These are phyloP conservation scores for Carcina quercana DNA, from an alignment of 2,888 invertebrate species.

Conservation along the genomic window DNA sequence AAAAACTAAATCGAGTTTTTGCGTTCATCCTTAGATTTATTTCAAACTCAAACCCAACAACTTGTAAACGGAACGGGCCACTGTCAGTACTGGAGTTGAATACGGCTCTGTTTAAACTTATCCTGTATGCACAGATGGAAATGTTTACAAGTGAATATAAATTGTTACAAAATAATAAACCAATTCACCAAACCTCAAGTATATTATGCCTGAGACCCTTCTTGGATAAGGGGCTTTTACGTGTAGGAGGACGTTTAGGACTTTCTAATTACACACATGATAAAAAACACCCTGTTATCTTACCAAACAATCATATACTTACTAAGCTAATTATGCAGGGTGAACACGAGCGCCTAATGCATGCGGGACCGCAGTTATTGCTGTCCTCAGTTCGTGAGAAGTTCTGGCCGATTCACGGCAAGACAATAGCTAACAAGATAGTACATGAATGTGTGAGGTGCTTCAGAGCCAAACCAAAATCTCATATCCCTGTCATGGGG, in stretches of 20 bases:
- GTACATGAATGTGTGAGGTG: not conserved
- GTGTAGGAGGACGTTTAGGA: slow-evolving; percentile 22
- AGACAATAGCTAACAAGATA: slow-evolving; percentile 11
- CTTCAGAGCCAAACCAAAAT: slow-evolving; percentile 6
- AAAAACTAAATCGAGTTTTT: slow-evolving; percentile 1
- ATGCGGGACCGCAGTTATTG: slow-evolving; percentile 20
- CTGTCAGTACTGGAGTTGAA: not conserved
- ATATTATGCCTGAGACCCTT: slow-evolving; percentile 18
- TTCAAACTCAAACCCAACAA: not conserved
- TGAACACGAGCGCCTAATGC: slow-evolving; percentile 17
- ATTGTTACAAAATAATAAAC: slow-evolving; percentile 9
- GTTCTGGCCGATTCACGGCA: slow-evolving; percentile 21
- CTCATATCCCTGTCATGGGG: slow-evolving; percentile 16
- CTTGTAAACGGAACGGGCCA: slow-evolving; percentile 8
- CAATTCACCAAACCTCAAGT: slow-evolving; percentile 8
- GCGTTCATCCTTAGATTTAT: slow-evolving; percentile 2
- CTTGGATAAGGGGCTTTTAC: slow-evolving; percentile 17
- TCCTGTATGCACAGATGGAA: slow-evolving; percentile 11
- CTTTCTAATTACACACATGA: slow-evolving; percentile 15
- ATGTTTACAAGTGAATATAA: slow-evolving; percentile 18
- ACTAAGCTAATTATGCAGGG: slow-evolving; percentile 15
- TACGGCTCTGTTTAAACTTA: not conserved
- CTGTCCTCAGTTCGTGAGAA: slow-evolving; percentile 14
- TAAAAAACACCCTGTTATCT: slow-evolving; percentile 23
- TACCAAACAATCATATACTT: slow-evolving; percentile 22